phyloP scores from a whole-genome alignment of 64 coral and sea anemone species.

The Pocillopora verrucosa region DNA sequence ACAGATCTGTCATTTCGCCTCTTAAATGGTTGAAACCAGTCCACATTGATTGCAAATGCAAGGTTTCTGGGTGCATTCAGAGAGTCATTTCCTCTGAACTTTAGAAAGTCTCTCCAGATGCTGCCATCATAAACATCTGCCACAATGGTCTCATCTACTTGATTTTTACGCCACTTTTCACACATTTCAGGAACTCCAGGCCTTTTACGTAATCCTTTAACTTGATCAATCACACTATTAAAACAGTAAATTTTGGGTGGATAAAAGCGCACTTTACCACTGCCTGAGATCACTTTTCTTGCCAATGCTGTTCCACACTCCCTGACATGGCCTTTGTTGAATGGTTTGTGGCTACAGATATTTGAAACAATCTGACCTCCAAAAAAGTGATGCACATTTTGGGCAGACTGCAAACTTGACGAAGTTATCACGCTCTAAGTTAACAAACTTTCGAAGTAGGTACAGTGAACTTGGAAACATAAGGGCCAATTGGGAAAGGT shows the following conservation, averaged over 20 bases:
- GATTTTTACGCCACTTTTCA: background rate
- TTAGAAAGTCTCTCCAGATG: constrained; percentile 42
- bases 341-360: constrained; percentile 14
- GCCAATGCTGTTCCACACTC: constrained; percentile 42
- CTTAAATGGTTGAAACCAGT: constrained; percentile 63
- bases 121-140: constrained; percentile 29
- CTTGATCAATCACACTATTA: constrained; percentile 20
- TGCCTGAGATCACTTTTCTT: background rate
- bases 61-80: constrained; percentile 21
- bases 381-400: constrained; percentile 48
- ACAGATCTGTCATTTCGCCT: constrained; percentile 58
- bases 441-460: constrained; percentile 11
- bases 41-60: constrained; percentile 54
- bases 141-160: background rate
- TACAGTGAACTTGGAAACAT: constrained; percentile 39
- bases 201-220: constrained; percentile 13
- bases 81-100: constrained; percentile 44
- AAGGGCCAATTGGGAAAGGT: background rate
- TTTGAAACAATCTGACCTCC: constrained; percentile 25
- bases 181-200: background rate
- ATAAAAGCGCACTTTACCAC: constrained; percentile 44
- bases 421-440: constrained; percentile 45
- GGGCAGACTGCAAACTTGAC: constrained; percentile 35
- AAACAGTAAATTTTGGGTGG: constrained; percentile 6
- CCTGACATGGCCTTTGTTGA: constrained; percentile 16